Conservation (phyloP, 2,113 vertebrate genomes). For the Fregetta grallaria region DNA sequence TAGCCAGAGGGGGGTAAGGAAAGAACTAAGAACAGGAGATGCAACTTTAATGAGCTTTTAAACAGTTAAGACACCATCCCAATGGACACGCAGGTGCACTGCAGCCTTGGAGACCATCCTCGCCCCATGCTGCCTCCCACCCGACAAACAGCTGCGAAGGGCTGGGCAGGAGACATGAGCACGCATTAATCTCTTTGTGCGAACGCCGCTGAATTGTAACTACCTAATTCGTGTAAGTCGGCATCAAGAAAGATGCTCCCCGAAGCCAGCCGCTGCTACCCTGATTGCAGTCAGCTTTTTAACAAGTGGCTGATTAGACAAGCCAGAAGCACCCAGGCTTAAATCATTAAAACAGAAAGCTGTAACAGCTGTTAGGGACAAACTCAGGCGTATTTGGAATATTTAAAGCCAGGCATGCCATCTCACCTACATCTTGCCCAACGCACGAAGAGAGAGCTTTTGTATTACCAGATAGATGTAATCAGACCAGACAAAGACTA, state of each 20-base stretch:
- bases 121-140: background rate
- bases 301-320: background rate
- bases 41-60: slow-evolving; percentile 49
- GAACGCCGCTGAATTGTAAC: background rate
- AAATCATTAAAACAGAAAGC: background rate
- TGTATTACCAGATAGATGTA: accelerated
- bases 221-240: background rate
- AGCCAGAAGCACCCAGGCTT: background rate
- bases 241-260: background rate
- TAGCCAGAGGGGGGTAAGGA: background rate
- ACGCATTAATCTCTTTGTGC: background rate
- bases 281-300: background rate
- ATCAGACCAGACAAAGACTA: background rate
- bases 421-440: background rate
- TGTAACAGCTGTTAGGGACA: background rate
- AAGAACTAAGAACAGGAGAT: background rate
- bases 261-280: background rate
- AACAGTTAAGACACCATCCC: background rate
- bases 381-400: background rate
- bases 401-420: background rate
- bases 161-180: background rate
- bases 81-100: background rate
- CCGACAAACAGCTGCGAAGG: background rate
- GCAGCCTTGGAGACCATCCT: background rate
- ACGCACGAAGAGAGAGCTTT: background rate